phyloP scores from a whole-genome alignment of 2,888 invertebrate species.

The Drosophila anomelani region DNA sequence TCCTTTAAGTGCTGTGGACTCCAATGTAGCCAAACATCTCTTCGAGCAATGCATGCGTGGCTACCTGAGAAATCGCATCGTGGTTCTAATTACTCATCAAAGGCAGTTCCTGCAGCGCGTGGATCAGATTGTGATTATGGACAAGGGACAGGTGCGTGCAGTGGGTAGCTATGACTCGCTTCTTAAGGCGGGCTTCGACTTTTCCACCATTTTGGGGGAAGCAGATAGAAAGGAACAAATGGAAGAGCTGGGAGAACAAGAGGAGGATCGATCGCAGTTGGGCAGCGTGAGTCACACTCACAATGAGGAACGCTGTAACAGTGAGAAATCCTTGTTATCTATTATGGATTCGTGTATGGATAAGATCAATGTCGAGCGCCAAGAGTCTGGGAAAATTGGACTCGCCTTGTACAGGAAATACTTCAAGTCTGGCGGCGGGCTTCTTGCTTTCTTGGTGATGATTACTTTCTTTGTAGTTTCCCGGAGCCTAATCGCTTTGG shows the following conservation, averaged over 20 bases:
- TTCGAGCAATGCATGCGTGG: constrained; percentile 88
- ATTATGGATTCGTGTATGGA: constrained; percentile 36
- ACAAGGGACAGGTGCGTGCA: constrained; percentile 84
- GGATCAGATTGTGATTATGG: constrained; percentile 86
- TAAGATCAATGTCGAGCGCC: constrained; percentile 86
- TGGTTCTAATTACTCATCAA: constrained; percentile 93
- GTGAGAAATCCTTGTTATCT: constrained; percentile 86
- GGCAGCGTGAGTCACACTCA: constrained; percentile 14
- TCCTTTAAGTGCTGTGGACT: constrained; percentile 95
- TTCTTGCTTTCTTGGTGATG: constrained; percentile 87
- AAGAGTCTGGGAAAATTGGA: constrained; percentile 88
- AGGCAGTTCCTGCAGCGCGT: constrained; percentile 90
- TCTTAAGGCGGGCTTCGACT: constrained; percentile 90
- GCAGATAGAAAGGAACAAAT: constrained; percentile 82
- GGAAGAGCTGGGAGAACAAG: constrained; percentile 63
- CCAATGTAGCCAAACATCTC: constrained; percentile 94
- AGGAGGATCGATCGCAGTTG: not conserved
- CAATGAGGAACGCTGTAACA: constrained; percentile 80
- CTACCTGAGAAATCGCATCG: constrained; percentile 88
- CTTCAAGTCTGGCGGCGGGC: constrained; percentile 89
- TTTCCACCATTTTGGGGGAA: constrained; percentile 89
- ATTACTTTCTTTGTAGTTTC: constrained; percentile 87
- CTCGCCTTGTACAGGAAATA: constrained; percentile 88
- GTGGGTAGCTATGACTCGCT: constrained; percentile 90
- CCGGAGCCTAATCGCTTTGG: constrained; percentile 85